Base-by-base conservation (phyloP, 64 coral and sea anemone species). In the Astreopora myriophthalma region DNA sequence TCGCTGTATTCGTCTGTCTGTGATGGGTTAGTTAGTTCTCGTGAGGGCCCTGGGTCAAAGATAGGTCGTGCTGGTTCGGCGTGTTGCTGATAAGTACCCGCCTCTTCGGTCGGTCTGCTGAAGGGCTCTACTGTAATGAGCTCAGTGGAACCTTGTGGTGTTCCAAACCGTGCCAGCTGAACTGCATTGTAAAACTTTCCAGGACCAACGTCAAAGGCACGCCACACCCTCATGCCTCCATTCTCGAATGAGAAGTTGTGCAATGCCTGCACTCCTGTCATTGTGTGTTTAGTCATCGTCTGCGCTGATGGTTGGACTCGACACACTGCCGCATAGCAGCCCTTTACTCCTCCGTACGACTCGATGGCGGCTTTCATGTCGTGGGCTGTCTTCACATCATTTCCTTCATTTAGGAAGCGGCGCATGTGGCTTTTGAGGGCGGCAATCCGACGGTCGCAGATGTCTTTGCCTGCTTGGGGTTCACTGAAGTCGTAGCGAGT, bases 71-170 rank as follows among this genome's bases (percentile, higher is more conserved):
- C n/a, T n/a, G n/a, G n/a, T n/a, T n/a, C n/a, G n/a, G n/a, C n/a
- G n/a, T n/a, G n/a, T n/a, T n/a, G n/a, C n/a, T n/a, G n/a, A n/a
- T n/a, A 52, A 1, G 6, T 34, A 42, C 34, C 9, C 12, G 64
- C 68, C 36, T 27, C n/a, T 49, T 35, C 7, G 12, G 13, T 3
- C 2, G 61, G 20, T 8, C 5, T 40, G 42, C 84, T 65, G 22
- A 72, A 87, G 34, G 84, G 16, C 36, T 70, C 34, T 8, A 71
- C 8, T 27, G 37, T 70, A 8, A 16, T 5, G 20, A 87, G 33
- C 57, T 46, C 37, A 1, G 84, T 87, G 2, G 84, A 64, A 8
- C 65, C 84, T 71, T 87, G 84, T n/a, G 84, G 84, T 10, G 84
- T 70, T 5, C 63, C 84, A 42, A 87, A 87, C 32, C 48, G 9